These are phyloP conservation scores for Notothenia rossii DNA, from an alignment of 2,113 vertebrate species.

Conservation along the genomic window DNA sequence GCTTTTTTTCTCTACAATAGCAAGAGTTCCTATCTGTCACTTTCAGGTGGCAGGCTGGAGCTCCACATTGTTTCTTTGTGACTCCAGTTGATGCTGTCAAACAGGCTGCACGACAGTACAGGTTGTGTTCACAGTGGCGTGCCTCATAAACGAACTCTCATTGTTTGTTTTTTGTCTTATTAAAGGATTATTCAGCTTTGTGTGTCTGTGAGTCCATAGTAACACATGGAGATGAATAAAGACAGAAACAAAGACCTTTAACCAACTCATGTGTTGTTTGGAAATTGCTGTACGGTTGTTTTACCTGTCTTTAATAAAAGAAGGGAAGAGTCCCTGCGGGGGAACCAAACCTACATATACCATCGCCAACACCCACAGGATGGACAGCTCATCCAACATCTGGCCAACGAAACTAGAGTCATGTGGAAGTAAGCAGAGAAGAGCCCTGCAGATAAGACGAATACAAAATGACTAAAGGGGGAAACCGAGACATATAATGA, in stretches of 20 bases:
- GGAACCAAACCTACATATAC: constrained; percentile 91
- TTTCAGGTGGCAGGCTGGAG: constrained; percentile 15
- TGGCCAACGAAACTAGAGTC: constrained; percentile 95
- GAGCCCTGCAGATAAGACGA: constrained; percentile 79
- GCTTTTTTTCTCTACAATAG: constrained; percentile 40
- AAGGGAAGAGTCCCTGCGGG: constrained; percentile 87
- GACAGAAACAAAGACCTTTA: background rate
- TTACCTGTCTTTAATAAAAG: constrained; percentile 90
- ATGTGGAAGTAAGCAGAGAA: constrained; percentile 96
- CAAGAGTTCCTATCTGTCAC: constrained; percentile 25
- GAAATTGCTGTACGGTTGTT: background rate
- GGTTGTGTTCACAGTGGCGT: constrained; percentile 41
- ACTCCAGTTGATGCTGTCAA: constrained; percentile 28
- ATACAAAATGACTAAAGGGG: background rate
- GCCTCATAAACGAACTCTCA: constrained; percentile 34
- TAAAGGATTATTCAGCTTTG: background rate
- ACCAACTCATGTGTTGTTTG: background rate
- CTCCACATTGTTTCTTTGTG: constrained; percentile 1
- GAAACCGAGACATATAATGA: background rate
- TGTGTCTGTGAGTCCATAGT: constrained; percentile 1
- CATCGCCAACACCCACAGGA: constrained; percentile 91
- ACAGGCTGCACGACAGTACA: constrained; percentile 7
- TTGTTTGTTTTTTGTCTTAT: constrained; percentile 21
- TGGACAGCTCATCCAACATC: constrained; percentile 94
- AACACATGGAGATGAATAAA: background rate